Evolutionary conservation across 2,797 vertebrate species (phyloP).

Genomic region (Buphagus erythrorhynchus): DNA sequence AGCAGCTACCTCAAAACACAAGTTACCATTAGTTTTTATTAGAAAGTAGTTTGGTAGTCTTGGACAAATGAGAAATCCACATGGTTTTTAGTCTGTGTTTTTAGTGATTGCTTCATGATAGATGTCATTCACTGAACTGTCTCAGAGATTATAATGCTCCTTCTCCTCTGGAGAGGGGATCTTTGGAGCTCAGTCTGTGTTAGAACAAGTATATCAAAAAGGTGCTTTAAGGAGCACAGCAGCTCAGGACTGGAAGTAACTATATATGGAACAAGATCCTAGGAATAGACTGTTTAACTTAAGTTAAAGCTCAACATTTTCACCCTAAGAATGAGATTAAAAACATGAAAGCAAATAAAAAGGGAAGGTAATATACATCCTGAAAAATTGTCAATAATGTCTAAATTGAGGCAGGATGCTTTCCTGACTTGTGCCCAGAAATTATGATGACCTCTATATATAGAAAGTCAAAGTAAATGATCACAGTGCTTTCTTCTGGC

Average conservation of each 20-base stretch:
- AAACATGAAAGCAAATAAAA: neutral
- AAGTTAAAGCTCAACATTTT: neutral
- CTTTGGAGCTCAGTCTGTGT: neutral
- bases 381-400: neutral
- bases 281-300: neutral
- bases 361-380: neutral
- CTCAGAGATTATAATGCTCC: neutral
- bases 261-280: neutral
- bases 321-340: neutral
- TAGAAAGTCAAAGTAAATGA: neutral
- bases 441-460: neutral
- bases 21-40: neutral
- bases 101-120: neutral
- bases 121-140: neutral
- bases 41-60: neutral
- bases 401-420: neutral
- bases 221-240: neutral
- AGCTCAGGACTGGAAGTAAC: neutral
- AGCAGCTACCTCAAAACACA: neutral
- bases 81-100: neutral
- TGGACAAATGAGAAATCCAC: neutral
- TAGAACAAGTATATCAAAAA: neutral
- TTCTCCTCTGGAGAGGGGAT: neutral
- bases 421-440: neutral
- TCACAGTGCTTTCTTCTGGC: neutral